These are phyloP conservation scores for Blera fallax DNA, from an alignment of 2,888 invertebrate species.

Conservation along the genomic window DNA sequence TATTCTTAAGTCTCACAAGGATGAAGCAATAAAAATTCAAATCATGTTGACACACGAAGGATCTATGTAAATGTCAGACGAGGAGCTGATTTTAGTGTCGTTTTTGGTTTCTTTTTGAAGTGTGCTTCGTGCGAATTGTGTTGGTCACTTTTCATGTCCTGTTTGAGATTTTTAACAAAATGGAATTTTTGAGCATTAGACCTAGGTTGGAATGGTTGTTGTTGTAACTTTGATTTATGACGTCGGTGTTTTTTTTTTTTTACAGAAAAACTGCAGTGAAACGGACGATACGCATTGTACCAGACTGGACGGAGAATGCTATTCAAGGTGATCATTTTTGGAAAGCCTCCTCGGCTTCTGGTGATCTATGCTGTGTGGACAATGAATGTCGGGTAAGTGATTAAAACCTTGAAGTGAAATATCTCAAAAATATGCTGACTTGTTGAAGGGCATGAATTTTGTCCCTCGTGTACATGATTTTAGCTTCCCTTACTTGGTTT, in stretches of 20 bases:
- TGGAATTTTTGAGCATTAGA: background rate
- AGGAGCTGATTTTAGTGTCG: background rate
- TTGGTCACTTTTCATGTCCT: background rate
- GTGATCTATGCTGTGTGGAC: conserved; percentile 96
- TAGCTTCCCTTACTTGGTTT: no score
- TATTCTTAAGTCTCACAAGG: background rate
- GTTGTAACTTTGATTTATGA: background rate
- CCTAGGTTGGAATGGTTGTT: background rate
- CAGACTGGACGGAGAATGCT: conserved; percentile 94
- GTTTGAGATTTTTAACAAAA: background rate
- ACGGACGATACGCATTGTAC: conserved; percentile 88
- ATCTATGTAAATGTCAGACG: background rate
- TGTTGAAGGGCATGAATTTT: background rate
- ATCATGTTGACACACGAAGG: background rate
- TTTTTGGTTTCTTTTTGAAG: background rate
- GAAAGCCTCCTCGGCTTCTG: conserved; percentile 95
- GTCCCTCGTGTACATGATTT: no score
- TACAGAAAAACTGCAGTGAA: conserved; percentile 82
- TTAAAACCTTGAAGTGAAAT: background rate
- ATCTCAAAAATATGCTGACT: no score
- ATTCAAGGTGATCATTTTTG: conserved; percentile 96
- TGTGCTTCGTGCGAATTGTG: background rate
- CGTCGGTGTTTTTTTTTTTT: conserved; percentile 60
- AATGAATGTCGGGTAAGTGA: conserved; percentile 92
- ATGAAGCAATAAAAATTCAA: conserved; percentile 38